Conservation (phyloP, 2,888 invertebrate genomes). For the Acanthococcus lagerstroemiae region DNA sequence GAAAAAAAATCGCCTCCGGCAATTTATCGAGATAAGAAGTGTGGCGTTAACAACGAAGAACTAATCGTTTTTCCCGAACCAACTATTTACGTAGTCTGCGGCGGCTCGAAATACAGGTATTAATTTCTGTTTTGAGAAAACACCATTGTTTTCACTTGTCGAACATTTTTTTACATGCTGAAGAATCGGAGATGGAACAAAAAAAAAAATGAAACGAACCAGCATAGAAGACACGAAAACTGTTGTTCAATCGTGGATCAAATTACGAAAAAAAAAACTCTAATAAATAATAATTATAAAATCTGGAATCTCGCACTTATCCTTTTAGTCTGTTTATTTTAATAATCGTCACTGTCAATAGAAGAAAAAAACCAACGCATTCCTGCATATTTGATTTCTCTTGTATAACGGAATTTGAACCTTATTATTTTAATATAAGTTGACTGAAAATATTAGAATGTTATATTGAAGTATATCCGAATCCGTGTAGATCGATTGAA, state of each 20-base stretch:
- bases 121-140: slow-evolving; percentile 13
- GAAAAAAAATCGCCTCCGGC: neutral
- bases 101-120: neutral
- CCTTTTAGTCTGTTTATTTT: slow-evolving; percentile 25
- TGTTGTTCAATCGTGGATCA: slow-evolving; percentile 9
- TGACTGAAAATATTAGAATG: too few relatives aligned
- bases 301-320: slow-evolving; percentile 27
- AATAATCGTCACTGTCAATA: slow-evolving; percentile 26
- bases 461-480: too few relatives aligned
- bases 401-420: too few relatives aligned
- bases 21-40: neutral
- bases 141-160: slow-evolving; percentile 18
- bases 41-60: neutral
- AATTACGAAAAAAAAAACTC: slow-evolving; percentile 23
- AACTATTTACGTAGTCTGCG: neutral
- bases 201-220: slow-evolving; percentile 21
- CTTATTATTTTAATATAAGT: too few relatives aligned
- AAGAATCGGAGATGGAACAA: neutral
- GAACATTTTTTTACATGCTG: slow-evolving; percentile 6
- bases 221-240: slow-evolving; percentile 25
- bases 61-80: neutral
- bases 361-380: slow-evolving; percentile 10
- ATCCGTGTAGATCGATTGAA: too few relatives aligned
- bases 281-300: slow-evolving; percentile 29
- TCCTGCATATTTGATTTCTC: too few relatives aligned